Evolutionary conservation across 2,797 vertebrate genomes (phyloP).

Genomic region (Acipenser ruthenus): DNA sequence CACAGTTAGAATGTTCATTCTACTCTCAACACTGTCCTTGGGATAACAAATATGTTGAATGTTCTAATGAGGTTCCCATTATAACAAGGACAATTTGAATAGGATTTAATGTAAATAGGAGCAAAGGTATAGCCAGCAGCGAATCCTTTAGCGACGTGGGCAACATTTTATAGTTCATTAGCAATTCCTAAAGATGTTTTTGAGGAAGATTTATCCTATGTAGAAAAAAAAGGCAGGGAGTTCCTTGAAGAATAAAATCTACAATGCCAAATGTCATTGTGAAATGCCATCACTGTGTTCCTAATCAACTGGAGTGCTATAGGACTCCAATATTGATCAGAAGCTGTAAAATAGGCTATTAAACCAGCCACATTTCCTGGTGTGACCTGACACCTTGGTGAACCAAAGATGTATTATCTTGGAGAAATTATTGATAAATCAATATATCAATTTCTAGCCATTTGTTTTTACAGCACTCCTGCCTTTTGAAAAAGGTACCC

Average conservation of each 20-base stretch:
- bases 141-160: background rate
- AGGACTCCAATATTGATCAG: background rate
- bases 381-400: no score
- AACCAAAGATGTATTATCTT: no score
- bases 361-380: background rate
- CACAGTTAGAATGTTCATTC: conserved; percentile 26
- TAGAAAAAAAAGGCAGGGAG: background rate
- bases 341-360: conserved; percentile 5
- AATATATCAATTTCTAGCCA: no score
- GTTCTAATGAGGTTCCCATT: conserved; percentile 16
- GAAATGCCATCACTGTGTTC: conserved; percentile 14
- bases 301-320: conserved; percentile 6
- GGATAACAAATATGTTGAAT: conserved; percentile 19
- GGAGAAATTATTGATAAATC: no score
- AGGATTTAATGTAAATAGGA: background rate
- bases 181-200: background rate
- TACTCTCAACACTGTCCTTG: conserved; percentile 51
- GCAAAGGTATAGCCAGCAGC: background rate
- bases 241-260: background rate
- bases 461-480: no score
- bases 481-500: no score
- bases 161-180: conserved; percentile 3
- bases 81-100: conserved; percentile 6
- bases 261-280: conserved; percentile 15
- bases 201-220: background rate